A percentile compares a stretch with the other conserved stretches of the same genome.
phyloP scores from a whole-genome alignment of 2,113 vertebrate genomes.

The Leptobrachium ailaonicum region DNA sequence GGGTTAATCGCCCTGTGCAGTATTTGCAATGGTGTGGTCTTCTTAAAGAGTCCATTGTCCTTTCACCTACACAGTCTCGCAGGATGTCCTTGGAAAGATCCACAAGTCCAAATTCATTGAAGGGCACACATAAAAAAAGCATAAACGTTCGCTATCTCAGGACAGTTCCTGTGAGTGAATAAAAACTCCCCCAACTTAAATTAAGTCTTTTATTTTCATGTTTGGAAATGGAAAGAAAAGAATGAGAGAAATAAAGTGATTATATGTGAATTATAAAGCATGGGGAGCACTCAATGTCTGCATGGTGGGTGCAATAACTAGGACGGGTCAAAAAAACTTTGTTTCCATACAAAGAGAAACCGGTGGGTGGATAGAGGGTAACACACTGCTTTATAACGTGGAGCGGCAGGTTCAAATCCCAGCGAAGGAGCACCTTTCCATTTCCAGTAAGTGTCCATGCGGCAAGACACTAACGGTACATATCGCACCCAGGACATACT shows the following conservation, averaged over 20 bases:
- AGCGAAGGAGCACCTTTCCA: no score
- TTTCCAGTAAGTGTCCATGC: no score
- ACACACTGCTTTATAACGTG: no score
- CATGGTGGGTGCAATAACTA: no score
- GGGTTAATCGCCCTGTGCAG: slow-evolving; percentile 44
- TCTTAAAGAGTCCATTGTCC: slow-evolving; percentile 47
- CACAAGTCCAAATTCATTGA: slow-evolving; percentile 70
- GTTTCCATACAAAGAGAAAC: no score
- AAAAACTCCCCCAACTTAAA: slow-evolving; percentile 39
- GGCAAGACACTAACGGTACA: no score
- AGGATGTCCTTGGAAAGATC: slow-evolving; percentile 63
- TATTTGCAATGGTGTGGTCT: slow-evolving; percentile 68
- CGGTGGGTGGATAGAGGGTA: no score
- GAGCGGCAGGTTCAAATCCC: no score
- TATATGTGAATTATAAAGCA: slow-evolving; percentile 23
- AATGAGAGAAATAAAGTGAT: slow-evolving; percentile 25
- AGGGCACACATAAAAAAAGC: slow-evolving; percentile 66
- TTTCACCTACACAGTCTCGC: slow-evolving; percentile 61
- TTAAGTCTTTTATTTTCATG: slow-evolving; percentile 36
- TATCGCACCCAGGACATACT: no score
- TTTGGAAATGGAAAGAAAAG: slow-evolving; percentile 25
- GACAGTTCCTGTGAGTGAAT: slow-evolving; percentile 63
- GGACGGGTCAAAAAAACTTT: no score
- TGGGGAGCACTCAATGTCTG: slow-evolving; percentile 39
- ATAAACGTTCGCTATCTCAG: slow-evolving; percentile 67